A percentile compares a stretch with the other conserved stretches of the same genome.
These are phyloP conservation scores for Bhutanitis thaidina DNA, from an alignment of 2,888 invertebrate genomes.

Conservation along the genomic window DNA sequence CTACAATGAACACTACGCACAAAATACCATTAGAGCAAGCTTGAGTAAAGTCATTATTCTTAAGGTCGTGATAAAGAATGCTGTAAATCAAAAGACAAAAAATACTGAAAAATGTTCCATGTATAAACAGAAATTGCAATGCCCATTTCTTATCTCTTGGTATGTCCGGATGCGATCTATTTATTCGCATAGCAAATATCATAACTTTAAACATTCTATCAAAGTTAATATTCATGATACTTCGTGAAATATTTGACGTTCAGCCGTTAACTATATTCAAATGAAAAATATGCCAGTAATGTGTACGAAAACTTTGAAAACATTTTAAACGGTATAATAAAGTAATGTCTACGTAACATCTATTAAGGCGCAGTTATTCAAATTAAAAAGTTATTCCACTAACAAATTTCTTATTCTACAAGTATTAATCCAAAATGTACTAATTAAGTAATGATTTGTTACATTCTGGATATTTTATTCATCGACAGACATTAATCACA, in stretches of 20 bases:
- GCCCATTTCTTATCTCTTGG: constrained; percentile 28
- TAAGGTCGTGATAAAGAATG: constrained; percentile 26
- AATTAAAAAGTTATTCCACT: neutral
- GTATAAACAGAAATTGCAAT: constrained; percentile 20
- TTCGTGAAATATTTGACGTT: neutral
- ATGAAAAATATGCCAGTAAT: neutral
- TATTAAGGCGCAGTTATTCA: neutral
- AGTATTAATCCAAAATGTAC: too few relatives aligned
- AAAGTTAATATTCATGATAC: constrained; percentile 20
- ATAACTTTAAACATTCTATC: constrained; percentile 27
- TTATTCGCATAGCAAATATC: constrained; percentile 22
- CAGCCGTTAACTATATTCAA: neutral
- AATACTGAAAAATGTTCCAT: constrained; percentile 21
- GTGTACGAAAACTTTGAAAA: neutral
- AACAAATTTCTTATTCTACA: too few relatives aligned
- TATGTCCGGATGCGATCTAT: constrained; percentile 27
- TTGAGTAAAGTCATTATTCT: constrained; percentile 23
- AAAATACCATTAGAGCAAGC: constrained; percentile 29
- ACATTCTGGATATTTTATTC: neutral
- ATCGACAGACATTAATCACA: too few relatives aligned
- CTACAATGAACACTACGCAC: constrained; percentile 22
- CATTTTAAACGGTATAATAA: neutral
- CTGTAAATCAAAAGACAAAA: constrained; percentile 23
- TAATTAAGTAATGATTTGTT: neutral
- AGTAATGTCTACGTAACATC: neutral